Percentiles rank a stretch among this genome's conserved stretches.
Conservation (phyloP, 64 coral and sea anemone genomes). For the Actinia tenebrosa region DNA sequence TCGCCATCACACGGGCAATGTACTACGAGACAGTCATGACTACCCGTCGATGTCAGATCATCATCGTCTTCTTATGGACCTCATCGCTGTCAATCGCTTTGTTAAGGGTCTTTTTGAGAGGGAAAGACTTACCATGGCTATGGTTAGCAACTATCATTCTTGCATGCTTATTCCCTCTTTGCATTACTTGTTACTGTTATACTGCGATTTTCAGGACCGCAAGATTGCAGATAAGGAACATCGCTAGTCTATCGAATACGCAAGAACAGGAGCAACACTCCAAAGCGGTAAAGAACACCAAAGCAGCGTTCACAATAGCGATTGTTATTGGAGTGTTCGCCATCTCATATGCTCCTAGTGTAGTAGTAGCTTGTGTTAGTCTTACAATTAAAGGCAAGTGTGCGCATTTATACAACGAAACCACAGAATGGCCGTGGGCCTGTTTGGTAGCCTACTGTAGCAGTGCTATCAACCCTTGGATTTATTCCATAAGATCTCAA, state of each 20-base stretch:
- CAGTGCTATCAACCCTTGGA: constrained; percentile 54
- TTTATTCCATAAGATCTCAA: constrained; percentile 35
- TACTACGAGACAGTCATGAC: constrained; percentile 8
- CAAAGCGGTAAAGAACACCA: constrained; percentile 54
- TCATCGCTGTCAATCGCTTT: not conserved
- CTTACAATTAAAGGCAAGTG: not conserved
- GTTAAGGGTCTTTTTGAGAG: not conserved
- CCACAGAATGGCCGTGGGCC: constrained; percentile 47
- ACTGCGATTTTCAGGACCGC: not conserved
- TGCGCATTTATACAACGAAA: not conserved
- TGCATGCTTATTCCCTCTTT: not conserved
- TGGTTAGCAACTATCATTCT: constrained; percentile 9
- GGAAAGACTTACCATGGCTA: not conserved
- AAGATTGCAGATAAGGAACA: not conserved
- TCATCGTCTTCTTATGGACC: not conserved
- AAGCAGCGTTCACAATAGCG: constrained; percentile 51
- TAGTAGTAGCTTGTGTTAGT: constrained; percentile 31
- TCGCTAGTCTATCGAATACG: not conserved
- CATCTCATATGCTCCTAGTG: constrained; percentile 35
- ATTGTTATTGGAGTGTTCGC: constrained; percentile 54
- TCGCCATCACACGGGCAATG: not conserved
- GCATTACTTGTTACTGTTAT: constrained; percentile 3
- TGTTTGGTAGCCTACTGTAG: constrained; percentile 22
- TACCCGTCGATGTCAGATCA: not conserved
- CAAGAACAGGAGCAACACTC: not conserved